A percentile compares a stretch with the other conserved stretches of the same genome.
Evolutionary conservation across 2,113 vertebrate species (phyloP).

Genomic region (Muntiacus reevesi): DNA sequence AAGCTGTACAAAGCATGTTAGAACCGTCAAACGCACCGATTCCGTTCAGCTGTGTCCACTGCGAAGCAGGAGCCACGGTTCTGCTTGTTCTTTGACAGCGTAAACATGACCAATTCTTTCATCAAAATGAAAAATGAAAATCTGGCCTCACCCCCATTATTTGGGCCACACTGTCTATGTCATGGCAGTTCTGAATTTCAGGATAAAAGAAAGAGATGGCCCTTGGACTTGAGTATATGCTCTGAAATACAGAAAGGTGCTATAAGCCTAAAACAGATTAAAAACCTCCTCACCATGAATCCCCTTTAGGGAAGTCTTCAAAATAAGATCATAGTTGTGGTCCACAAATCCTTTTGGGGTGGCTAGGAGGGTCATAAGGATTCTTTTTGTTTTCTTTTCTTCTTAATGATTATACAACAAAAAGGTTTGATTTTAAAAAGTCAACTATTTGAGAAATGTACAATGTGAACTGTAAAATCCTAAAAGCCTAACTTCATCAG

Average conservation of each 20-base stretch:
- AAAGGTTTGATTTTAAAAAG: not conserved
- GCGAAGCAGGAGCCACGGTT: not conserved
- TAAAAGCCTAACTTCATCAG: not conserved
- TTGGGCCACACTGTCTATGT: not conserved
- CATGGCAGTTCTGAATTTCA: not conserved
- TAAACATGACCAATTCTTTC: not conserved
- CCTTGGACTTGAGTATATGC: not conserved
- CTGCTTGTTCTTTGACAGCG: conserved; percentile 10
- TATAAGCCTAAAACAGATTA: not conserved
- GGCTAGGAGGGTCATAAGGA: not conserved
- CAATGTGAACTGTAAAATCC: not conserved
- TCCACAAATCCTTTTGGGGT: not conserved
- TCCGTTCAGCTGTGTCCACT: not conserved
- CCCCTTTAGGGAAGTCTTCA: not conserved
- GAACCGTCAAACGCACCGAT: not conserved
- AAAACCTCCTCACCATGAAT: not conserved
- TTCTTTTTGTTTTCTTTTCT: not conserved
- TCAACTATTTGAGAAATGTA: not conserved
- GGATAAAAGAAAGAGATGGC: not conserved
- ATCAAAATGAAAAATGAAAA: conserved; percentile 41
- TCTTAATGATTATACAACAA: not conserved
- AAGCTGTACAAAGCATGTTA: conserved; percentile 6
- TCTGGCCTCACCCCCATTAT: not conserved
- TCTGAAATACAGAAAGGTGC: not conserved
- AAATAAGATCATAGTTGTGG: not conserved